Evolutionary conservation across 2,888 invertebrate genomes (phyloP).

Genomic region (Bombylius major): DNA sequence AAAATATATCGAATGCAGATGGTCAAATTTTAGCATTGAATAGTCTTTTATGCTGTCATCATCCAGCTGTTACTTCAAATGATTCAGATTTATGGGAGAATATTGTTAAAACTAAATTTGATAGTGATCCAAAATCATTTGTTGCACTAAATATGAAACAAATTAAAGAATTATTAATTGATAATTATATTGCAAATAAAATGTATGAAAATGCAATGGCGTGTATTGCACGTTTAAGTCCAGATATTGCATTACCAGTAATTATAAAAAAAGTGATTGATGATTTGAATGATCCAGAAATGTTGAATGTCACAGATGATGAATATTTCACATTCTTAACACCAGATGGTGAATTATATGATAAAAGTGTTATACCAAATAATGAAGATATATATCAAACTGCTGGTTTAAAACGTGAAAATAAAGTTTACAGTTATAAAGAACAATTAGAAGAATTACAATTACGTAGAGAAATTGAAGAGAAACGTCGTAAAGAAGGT

Average conservation of each 20-base stretch:
- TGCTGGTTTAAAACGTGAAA: conserved; percentile 75
- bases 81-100: conserved; percentile 56
- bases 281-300: conserved; percentile 49
- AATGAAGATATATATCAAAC: conserved; percentile 29
- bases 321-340: conserved; percentile 72
- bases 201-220: conserved; percentile 60
- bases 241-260: conserved; percentile 50
- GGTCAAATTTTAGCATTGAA: conserved; percentile 50
- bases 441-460: conserved; percentile 94
- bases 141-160: conserved; percentile 44
- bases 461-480: conserved; percentile 81
- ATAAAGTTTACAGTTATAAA: conserved; percentile 91
- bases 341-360: conserved; percentile 82
- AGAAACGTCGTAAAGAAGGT: conserved; percentile 69
- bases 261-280: conserved; percentile 48
- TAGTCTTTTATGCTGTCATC: conserved; percentile 59
- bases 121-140: conserved; percentile 38
- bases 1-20: conserved; percentile 33
- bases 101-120: conserved; percentile 39
- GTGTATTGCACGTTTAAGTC: conserved; percentile 51
- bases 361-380: conserved; percentile 64
- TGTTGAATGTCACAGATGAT: conserved; percentile 60
- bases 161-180: conserved; percentile 48
- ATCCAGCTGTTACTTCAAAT: conserved; percentile 50
- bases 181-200: conserved; percentile 40